Conservation (phyloP, 2,888 invertebrate genomes). For the Tuberolachnus salignus region DNA sequence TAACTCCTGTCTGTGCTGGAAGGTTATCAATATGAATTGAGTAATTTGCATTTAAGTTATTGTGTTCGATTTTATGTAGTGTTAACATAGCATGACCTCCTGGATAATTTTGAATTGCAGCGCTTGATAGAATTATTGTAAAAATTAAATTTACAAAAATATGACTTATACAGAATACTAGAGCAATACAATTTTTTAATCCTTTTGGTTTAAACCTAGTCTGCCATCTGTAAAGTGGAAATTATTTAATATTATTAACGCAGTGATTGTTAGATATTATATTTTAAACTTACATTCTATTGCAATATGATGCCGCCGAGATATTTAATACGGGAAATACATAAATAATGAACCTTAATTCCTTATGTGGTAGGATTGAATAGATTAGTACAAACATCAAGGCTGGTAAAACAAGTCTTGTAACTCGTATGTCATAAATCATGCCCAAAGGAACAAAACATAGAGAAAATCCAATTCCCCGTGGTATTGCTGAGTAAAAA, state of each 20-base stretch:
- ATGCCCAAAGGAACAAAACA: slow-evolving; percentile 80
- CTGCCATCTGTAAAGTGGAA: slow-evolving; percentile 73
- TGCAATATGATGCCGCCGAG: slow-evolving; percentile 84
- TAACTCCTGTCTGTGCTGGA: slow-evolving; percentile 95
- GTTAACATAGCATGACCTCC: slow-evolving; percentile 85
- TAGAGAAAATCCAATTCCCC: slow-evolving; percentile 83
- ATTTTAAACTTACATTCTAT: slow-evolving; percentile 77
- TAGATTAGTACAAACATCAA: slow-evolving; percentile 84
- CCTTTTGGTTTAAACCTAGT: slow-evolving; percentile 74
- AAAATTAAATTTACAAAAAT: slow-evolving; percentile 78
- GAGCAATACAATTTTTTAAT: slow-evolving; percentile 73
- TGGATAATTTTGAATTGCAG: slow-evolving; percentile 94
- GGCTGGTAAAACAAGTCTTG: slow-evolving; percentile 74
- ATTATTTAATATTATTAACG: neutral
- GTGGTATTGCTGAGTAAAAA: slow-evolving; percentile 94
- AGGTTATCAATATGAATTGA: slow-evolving; percentile 89
- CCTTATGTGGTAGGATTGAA: slow-evolving; percentile 96
- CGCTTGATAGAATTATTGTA: slow-evolving; percentile 78
- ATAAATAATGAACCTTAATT: slow-evolving; percentile 95
- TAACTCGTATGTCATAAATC: slow-evolving; percentile 74
- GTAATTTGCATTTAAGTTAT: slow-evolving; percentile 67
- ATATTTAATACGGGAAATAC: slow-evolving; percentile 93
- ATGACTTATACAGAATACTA: slow-evolving; percentile 70
- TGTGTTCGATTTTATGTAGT: slow-evolving; percentile 77
- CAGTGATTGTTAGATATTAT: neutral